Evolutionary conservation across 2,113 vertebrate genomes (phyloP).

Genomic region (Aepyceros melampus): DNA sequence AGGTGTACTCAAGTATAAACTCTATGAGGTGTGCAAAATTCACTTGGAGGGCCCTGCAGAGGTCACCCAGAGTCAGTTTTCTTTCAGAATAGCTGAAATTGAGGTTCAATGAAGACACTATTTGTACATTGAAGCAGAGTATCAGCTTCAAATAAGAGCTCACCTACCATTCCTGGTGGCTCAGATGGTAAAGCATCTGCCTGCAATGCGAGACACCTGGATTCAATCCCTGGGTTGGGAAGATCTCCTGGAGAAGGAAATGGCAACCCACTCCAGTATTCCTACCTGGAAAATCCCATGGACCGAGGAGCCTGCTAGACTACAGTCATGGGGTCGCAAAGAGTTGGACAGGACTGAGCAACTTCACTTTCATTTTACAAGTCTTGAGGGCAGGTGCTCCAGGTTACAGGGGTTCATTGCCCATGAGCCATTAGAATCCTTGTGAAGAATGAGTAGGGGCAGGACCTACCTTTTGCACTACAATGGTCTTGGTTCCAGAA

Average conservation of each 20-base stretch:
- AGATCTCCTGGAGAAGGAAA: not conserved
- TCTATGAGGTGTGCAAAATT: not conserved
- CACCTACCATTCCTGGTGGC: not conserved
- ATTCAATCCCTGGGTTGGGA: not conserved
- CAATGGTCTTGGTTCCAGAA: not conserved
- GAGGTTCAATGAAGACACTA: not conserved
- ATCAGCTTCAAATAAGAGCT: not conserved
- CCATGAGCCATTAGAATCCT: not conserved
- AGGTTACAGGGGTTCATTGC: not conserved
- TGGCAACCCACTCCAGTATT: not conserved
- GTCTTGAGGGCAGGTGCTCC: not conserved
- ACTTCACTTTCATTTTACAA: not conserved
- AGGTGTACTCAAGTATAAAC: not conserved
- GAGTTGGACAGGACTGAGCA: rapidly evolving
- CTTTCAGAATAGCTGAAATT: not conserved
- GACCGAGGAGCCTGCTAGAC: not conserved
- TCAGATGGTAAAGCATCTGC: no score
- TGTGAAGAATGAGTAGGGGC: no score
- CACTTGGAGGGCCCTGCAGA: not conserved
- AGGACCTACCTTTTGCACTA: not conserved
- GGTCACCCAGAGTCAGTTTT: not conserved
- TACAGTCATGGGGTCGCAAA: not conserved
- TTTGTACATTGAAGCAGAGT: not conserved
- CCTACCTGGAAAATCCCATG: not conserved
- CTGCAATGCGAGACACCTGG: no score